A percentile compares a stretch with the other conserved stretches of the same genome.
phyloP scores from a whole-genome alignment of 2,888 invertebrate species.

The Stratiomys singularior region DNA sequence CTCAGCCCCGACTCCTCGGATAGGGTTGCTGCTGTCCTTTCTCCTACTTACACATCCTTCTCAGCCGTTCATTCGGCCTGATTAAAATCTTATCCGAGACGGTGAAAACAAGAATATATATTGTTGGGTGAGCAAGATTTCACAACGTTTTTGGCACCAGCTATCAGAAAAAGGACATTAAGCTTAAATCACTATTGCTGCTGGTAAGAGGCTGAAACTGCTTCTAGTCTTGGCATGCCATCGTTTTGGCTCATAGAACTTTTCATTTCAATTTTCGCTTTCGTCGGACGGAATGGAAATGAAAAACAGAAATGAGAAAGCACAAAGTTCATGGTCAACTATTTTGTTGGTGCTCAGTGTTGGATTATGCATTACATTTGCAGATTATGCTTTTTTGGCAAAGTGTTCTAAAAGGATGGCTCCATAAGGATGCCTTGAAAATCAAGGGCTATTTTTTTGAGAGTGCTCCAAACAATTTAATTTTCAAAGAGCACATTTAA shows the following conservation, averaged over 20 bases:
- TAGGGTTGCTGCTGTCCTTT: no score
- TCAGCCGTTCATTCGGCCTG: not conserved
- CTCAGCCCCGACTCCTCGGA: no score
- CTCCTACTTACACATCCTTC: not conserved
- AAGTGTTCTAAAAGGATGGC: not conserved
- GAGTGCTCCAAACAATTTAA: no score
- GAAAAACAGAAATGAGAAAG: not conserved
- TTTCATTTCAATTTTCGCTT: slow-evolving; percentile 32
- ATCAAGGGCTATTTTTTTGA: no score
- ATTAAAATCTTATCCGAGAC: slow-evolving; percentile 2
- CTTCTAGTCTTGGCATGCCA: slow-evolving; percentile 4
- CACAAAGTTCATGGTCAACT: slow-evolving; percentile 28
- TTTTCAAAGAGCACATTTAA: no score
- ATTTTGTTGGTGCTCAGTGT: not conserved
- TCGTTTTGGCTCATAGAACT: not conserved
- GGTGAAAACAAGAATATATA: not conserved
- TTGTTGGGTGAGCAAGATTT: not conserved
- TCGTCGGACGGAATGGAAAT: not conserved
- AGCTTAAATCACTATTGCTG: not conserved
- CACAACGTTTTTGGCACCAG: slow-evolving; percentile 22
- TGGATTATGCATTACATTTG: not conserved
- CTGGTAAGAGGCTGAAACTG: not conserved
- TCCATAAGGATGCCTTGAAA: no score
- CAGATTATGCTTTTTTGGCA: not conserved
- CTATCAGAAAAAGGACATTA: not conserved